These are phyloP conservation scores for Manis javanica DNA, from an alignment of 2,797 vertebrate genomes.

Conservation along the genomic window DNA sequence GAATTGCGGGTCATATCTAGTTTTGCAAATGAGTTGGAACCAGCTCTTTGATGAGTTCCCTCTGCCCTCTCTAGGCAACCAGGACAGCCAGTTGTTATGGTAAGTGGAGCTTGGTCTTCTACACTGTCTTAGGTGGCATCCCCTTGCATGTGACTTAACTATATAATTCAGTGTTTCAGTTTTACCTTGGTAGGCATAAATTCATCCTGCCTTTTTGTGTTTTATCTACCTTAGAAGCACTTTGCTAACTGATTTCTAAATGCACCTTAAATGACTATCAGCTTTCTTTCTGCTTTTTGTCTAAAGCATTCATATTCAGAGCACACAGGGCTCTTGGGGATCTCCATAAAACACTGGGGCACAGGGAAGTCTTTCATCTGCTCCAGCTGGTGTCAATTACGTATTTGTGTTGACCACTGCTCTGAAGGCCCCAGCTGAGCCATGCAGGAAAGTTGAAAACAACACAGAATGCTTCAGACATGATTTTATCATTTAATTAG, in stretches of 20 bases:
- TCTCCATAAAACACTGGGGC: background rate
- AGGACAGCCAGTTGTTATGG: background rate
- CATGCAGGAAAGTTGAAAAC: background rate
- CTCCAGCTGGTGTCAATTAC: background rate
- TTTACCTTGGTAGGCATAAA: background rate
- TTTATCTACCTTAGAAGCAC: background rate
- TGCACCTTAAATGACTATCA: background rate
- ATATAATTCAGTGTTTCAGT: background rate
- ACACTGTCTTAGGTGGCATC: background rate
- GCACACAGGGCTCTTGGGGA: background rate
- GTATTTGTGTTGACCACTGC: background rate
- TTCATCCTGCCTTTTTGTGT: background rate
- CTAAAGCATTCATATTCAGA: background rate
- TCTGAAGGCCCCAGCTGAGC: background rate
- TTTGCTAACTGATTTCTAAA: slow-evolving; percentile 35
- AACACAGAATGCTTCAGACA: background rate
- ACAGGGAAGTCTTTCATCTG: background rate
- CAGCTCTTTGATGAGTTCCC: background rate
- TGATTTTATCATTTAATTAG: background rate
- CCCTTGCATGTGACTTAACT: background rate
- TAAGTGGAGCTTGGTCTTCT: background rate
- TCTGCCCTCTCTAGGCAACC: too few relatives aligned
- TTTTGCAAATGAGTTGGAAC: background rate
- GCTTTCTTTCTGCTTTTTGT: background rate
- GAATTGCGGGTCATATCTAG: background rate